A percentile compares a stretch with the other conserved stretches of the same genome.
Evolutionary conservation across 2,888 invertebrate species (phyloP).

Genomic region (Drosophila pegasa): DNA sequence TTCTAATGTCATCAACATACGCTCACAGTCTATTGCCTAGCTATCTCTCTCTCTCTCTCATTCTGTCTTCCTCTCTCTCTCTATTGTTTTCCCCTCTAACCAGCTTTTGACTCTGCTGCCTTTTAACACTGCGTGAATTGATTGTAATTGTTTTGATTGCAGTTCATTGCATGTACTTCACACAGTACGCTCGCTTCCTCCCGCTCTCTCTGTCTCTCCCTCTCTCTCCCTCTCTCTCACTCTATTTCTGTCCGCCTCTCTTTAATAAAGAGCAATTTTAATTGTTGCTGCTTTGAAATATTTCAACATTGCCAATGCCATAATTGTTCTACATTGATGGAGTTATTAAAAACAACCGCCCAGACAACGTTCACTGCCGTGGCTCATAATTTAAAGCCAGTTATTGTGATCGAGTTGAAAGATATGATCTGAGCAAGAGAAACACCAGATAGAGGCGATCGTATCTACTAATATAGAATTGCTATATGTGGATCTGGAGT

Average conservation of each 20-base stretch:
- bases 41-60: background rate
- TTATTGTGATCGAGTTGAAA: background rate
- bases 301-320: slow-evolving; percentile 35
- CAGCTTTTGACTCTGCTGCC: slow-evolving; percentile 40
- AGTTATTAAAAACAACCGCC: slow-evolving; percentile 22
- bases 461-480: background rate
- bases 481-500: background rate
- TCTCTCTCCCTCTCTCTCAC: background rate
- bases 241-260: background rate
- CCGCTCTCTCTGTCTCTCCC: background rate
- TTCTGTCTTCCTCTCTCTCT: background rate
- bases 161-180: slow-evolving; percentile 69
- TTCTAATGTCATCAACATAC: slow-evolving; percentile 76
- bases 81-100: slow-evolving; percentile 1
- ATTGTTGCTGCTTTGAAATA: slow-evolving; percentile 48
- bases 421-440: background rate
- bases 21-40: slow-evolving; percentile 30
- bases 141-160: slow-evolving; percentile 80
- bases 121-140: slow-evolving; percentile 72
- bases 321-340: slow-evolving; percentile 23
- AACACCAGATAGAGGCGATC: background rate
- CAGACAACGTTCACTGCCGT: background rate
- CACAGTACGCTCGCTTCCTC: slow-evolving; percentile 21
- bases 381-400: background rate
- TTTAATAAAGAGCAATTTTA: slow-evolving; percentile 59